Conservation (phyloP, 2,113 vertebrate species). For the Xyliphius kryptos region DNA sequence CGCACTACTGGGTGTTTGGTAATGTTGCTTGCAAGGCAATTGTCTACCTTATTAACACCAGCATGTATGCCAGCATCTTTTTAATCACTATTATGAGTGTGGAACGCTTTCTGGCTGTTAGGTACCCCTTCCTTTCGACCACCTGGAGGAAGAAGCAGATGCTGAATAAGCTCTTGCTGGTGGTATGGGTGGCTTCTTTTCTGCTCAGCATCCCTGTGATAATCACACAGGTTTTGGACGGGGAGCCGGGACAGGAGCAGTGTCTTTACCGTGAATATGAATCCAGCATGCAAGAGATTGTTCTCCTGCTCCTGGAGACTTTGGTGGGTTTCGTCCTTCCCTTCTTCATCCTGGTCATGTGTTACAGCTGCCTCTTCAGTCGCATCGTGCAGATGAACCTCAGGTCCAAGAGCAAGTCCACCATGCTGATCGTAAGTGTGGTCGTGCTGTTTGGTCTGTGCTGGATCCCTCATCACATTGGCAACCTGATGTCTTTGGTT, state of each 20-base stretch:
- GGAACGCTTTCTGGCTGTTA: constrained; percentile 63
- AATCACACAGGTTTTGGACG: constrained; percentile 49
- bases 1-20: constrained; percentile 63
- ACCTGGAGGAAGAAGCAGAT: constrained; percentile 57
- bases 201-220: constrained; percentile 63
- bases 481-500: constrained; percentile 58
- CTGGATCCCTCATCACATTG: constrained; percentile 67
- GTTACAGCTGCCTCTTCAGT: constrained; percentile 63
- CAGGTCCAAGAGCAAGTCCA: constrained; percentile 64
- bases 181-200: constrained; percentile 56
- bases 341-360: constrained; percentile 60
- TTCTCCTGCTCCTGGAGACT: constrained; percentile 59
- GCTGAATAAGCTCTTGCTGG: constrained; percentile 53
- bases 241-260: constrained; percentile 31
- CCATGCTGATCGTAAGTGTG: constrained; percentile 61
- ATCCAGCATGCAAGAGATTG: constrained; percentile 51
- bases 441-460: constrained; percentile 64
- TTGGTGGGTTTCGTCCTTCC: constrained; percentile 65
- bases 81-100: constrained; percentile 68
- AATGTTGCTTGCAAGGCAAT: constrained; percentile 58
- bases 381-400: constrained; percentile 65
- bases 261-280: constrained; percentile 54
- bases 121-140: constrained; percentile 57
- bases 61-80: constrained; percentile 70
- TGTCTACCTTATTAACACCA: constrained; percentile 58